Evolutionary conservation across 1,140 invertebrate species (phyloP).

Genomic region (Eulimnadia texana): DNA sequence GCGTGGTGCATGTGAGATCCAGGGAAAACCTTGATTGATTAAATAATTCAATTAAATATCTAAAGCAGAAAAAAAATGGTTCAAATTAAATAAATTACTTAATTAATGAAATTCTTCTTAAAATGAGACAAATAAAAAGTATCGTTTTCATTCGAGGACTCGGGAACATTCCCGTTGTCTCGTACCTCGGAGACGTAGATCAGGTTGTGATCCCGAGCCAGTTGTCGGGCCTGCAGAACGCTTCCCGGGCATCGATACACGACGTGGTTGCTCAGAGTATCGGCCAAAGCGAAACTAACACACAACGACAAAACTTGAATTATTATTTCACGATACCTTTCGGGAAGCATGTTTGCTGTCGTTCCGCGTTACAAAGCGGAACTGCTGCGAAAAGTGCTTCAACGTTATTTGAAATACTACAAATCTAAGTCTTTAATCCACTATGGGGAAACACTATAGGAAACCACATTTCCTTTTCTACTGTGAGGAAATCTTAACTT

Average conservation of each 20-base stretch:
- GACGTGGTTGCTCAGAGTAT: not conserved
- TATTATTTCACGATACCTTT: too few relatives aligned
- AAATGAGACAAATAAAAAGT: too few relatives aligned
- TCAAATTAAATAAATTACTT: not conserved
- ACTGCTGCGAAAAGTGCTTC: too few relatives aligned
- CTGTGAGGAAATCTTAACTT: too few relatives aligned
- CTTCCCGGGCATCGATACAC: not conserved
- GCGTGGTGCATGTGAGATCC: constrained; percentile 9
- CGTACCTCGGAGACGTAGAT: not conserved
- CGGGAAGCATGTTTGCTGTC: too few relatives aligned
- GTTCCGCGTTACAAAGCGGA: too few relatives aligned
- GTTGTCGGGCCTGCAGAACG: not conserved
- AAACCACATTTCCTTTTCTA: too few relatives aligned
- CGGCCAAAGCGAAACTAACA: not conserved
- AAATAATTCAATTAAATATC: not conserved
- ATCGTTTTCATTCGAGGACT: not conserved
- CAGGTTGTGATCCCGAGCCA: not conserved
- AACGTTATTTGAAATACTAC: too few relatives aligned
- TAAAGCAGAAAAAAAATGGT: not conserved
- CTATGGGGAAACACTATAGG: too few relatives aligned
- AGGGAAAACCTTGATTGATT: constrained; percentile 2
- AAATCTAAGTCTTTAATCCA: too few relatives aligned
- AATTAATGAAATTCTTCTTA: too few relatives aligned
- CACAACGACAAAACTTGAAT: not conserved
- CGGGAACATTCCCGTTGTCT: not conserved